Percentiles rank a stretch among this genome's conserved stretches.
These are phyloP conservation scores for Aspidapion aeneum DNA, from an alignment of 2,888 invertebrate species.

Conservation along the genomic window DNA sequence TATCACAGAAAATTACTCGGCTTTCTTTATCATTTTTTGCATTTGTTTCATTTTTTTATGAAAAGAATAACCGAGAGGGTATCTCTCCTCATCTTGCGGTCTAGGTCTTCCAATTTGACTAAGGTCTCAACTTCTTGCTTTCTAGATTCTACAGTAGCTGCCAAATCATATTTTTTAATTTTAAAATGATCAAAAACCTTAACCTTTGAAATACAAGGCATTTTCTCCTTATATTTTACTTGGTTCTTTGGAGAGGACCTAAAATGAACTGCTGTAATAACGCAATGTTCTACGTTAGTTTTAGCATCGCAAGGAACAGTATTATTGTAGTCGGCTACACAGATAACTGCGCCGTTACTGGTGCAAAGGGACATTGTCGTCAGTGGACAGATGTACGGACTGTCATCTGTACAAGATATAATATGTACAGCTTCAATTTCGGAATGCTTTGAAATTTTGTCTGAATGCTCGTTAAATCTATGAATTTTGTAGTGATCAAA, in stretches of 20 bases:
- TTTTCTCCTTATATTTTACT: not conserved
- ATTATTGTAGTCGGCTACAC: not conserved
- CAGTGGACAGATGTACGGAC: not conserved
- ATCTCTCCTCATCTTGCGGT: too few species aligned
- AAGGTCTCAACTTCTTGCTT: too few species aligned
- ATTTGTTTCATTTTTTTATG: too few species aligned
- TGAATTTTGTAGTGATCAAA: not conserved
- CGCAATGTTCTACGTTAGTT: not conserved
- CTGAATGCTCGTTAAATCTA: not conserved
- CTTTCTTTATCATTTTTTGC: too few species aligned
- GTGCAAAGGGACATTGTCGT: not conserved
- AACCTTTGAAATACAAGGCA: not conserved
- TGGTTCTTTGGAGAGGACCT: not conserved
- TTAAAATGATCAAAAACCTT: not conserved
- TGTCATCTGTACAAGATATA: not conserved
- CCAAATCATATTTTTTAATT: too few species aligned
- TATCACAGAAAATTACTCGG: too few species aligned
- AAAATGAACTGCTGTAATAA: not conserved
- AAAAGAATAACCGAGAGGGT: too few species aligned
- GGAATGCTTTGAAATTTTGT: not conserved
- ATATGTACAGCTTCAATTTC: not conserved
- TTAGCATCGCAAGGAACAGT: not conserved
- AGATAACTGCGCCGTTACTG: not conserved
- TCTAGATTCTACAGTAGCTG: too few species aligned
- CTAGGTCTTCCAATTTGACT: too few species aligned